Base-by-base conservation (phyloP, 2,888 invertebrate species). In the Choristoneura rosaceana region DNA sequence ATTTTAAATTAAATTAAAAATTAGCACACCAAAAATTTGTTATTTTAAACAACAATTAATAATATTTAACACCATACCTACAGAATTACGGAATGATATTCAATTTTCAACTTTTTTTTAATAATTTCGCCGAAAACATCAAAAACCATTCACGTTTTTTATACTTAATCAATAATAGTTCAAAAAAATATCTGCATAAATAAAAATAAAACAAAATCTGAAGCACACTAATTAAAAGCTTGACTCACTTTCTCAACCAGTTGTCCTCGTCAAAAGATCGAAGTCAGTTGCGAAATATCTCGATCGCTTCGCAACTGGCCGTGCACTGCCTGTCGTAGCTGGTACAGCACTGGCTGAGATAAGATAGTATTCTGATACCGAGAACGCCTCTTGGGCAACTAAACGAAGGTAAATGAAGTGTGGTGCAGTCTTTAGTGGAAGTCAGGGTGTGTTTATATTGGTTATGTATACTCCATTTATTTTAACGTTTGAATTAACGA, bases 341-440 rank as follows among this genome's bases (percentile, higher is more conserved):
- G 4, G 47, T n/a, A 17, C 8, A 47, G 47, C 50, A 71, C 71
- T 63, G 71, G 25, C 12, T 7, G 17, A 25, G 55, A 55, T 55
- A 55, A 55, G 14, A 47, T 15, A 45, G 45, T 34, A 8, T 38
- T 38, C 5, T 52, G 8, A 55, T 9, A 43, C 55, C 14, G 43
- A 55, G 34, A 64, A 41, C 15, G 45, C 15, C 61, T 67, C 67
- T 71, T 71, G 47, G 41, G 67, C 41, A 71, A 71, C 71, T 47
- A 67, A 71, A 62, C 25, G 66, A 45, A 52, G 67, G 55, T 33
- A 63, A 71, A 71, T 63, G 62, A 71, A 71, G 67, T 59, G 55
- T 67, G 71, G 55, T 52, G 52, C 62, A 63, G 71, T 66, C 52
- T 66, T 66, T 66, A 66, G 60, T 70, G 65, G 70, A 70, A 70